Evolutionary conservation across 2,113 vertebrate species (phyloP), one percentile per base, ranked within the genome.

Genomic region (Tragulus kanchil): DNA sequence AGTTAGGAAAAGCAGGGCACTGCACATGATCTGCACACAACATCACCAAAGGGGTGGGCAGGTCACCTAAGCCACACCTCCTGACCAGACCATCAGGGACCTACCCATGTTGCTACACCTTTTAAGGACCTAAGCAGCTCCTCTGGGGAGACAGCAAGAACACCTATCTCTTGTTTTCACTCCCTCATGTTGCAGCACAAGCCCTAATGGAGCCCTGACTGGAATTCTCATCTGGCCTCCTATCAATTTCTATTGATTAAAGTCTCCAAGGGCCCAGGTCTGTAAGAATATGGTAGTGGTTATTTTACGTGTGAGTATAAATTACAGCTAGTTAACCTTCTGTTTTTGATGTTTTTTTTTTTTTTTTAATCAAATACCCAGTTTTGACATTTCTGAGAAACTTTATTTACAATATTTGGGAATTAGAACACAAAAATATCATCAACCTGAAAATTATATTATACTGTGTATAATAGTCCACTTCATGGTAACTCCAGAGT

Each of bases 351-450:
- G 36, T 36, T 36, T 36, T 36, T 36, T 36, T 36, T 36, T 12
- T 62, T 61, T 7, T 36, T 36, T 36, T 36, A 36, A 36, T 65
- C 82, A 25, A 96, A 82, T 92, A 97, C 42, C 1, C 26, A 31
- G 45, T 59, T 96, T 87, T 88, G 25, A 93, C 77, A 8, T 91
- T 95, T 95, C 58, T 81, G 23, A 90, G 59, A 92, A 92, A 86
- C 73, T 21, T 81, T 87, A 86, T 90, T 95, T 87, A 79, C 0
- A 96, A 84, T 12, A 93, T 17, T 82, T 36, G 84, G 87, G 36
- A 90, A 56, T 52, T 65, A 62, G 21, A 91, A 93, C 15, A 81
- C 21, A 90, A 94, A 92, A 92, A 85, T 62, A 89, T 67, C 42
- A 56, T 73, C 26, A 83, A 54, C 19, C 67, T 81, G 42, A 78